Evolutionary conservation across 2,113 vertebrate species (phyloP), one percentile per base, ranked within the genome.

Genomic region (Orthonyx spaldingii): DNA sequence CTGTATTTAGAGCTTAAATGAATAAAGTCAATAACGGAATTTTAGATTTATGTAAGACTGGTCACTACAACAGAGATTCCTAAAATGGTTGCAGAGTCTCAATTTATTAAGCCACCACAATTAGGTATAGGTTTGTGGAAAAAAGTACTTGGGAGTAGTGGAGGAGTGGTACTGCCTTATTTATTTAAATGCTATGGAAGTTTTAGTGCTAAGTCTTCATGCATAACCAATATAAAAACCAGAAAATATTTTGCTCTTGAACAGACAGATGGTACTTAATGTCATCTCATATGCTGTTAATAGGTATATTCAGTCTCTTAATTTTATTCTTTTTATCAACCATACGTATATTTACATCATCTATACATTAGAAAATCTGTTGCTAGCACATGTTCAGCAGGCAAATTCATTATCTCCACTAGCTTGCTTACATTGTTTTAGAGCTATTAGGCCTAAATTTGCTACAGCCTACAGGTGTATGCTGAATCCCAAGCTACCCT

Each of bases 391-490:
- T 72, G 42, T 81, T 96, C 47, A 74, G 56, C 82, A 82, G 47
- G 41, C 52, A 92, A 60, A 77, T 91, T 84, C 64, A 79, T 93
- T 93, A 81, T 77, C 83, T 91, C 12, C 22, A 92, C 42, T 69
- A 52, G 17, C 22, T 93, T 84, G 28, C 65, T 89, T 89, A 76
- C 28, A 77, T 49, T 84, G 35, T 86, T 93, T 94, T 75, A 66
- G 41, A 88, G 49, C 28, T 89, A 84, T 87, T 90, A 89, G 50
- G 30, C 14, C 61, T 80, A 88, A 78, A 81, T 87, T 61, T 80
- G 16, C 57, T 72, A 79, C 68, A 87, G 92, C 79, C 80, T 96
- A 91, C 64, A 96, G 81, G 72, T 95, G 42, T 74, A 87, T 9
- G 2, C 21, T 87, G 23, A 96, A 64, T 91, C 81, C 86, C 91